Evolutionary conservation across 1,140 invertebrate genomes (phyloP).

Genomic region (Bradysia coprophila): DNA sequence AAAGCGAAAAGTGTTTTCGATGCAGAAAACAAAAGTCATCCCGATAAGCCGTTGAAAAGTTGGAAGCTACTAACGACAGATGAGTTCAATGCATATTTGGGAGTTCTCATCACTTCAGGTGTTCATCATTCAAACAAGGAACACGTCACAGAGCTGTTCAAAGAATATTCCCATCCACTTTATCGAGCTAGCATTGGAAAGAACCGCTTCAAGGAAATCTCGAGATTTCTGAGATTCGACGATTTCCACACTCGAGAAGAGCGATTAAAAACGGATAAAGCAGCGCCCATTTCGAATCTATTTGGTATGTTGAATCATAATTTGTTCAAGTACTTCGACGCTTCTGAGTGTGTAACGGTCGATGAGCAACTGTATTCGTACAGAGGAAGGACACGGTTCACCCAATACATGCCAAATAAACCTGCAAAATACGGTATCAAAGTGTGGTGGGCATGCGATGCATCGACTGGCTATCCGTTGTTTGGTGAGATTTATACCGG

Average conservation of each 20-base stretch:
- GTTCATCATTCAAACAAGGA: background rate
- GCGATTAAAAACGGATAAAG: conserved; percentile 9
- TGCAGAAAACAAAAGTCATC: background rate
- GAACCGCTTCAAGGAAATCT: conserved; percentile 9
- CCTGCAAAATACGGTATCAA: conserved; percentile 26
- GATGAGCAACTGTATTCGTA: conserved; percentile 17
- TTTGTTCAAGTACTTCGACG: conserved; percentile 9
- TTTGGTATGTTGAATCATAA: conserved; percentile 11
- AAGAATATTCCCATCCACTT: background rate
- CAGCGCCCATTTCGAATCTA: conserved; percentile 10
- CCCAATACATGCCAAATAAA: conserved; percentile 9
- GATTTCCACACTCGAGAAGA: conserved; percentile 9
- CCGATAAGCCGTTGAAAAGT: background rate
- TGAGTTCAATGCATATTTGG: background rate
- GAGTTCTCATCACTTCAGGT: background rate
- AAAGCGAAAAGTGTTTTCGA: background rate
- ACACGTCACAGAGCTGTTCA: background rate
- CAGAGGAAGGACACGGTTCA: conserved; percentile 15
- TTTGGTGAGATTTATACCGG: background rate
- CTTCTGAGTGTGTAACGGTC: conserved; percentile 11
- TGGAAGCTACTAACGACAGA: background rate
- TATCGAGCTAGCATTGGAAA: conserved; percentile 8
- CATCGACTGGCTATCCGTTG: conserved; percentile 4
- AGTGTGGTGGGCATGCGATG: conserved; percentile 17
- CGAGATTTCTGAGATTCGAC: conserved; percentile 16